A percentile compares a stretch with the other conserved stretches of the same genome.
phyloP scores from a whole-genome alignment of 2,888 invertebrate species.

The Epinotia nisella region DNA sequence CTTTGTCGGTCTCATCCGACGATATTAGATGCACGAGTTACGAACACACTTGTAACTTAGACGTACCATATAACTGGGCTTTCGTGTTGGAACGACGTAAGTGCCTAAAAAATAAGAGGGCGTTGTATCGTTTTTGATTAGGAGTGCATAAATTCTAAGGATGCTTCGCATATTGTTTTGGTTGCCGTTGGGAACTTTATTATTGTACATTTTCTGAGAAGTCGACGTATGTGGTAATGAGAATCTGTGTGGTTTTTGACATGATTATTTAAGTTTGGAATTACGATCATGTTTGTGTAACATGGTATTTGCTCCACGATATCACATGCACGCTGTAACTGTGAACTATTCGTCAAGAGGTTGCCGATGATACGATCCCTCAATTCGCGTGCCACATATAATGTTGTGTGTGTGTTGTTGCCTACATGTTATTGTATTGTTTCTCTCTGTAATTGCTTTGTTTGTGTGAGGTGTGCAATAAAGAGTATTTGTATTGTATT shows the following conservation, averaged over 20 bases:
- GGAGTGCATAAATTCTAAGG: background rate
- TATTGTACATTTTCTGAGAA: background rate
- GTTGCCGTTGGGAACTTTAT: background rate
- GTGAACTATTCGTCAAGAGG: too few species aligned
- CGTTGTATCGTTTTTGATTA: background rate
- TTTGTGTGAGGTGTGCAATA: too few species aligned
- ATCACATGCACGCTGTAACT: too few species aligned
- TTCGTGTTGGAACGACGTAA: background rate
- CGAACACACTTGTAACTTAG: constrained; percentile 34
- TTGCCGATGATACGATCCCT: too few species aligned
- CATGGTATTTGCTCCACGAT: too few species aligned
- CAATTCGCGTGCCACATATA: too few species aligned
- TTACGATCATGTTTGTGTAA: background rate
- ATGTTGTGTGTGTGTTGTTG: too few species aligned
- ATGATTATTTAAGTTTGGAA: background rate
- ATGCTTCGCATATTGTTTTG: constrained; percentile 4
- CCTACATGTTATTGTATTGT: too few species aligned
- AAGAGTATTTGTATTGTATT: too few species aligned
- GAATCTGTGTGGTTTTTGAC: background rate
- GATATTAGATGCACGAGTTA: constrained; percentile 43
- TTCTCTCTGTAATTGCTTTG: too few species aligned
- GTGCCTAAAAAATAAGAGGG: too few species aligned
- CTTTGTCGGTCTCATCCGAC: constrained; percentile 41
- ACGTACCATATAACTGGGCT: background rate
- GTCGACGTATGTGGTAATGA: background rate